Conservation (phyloP, 2,797 vertebrate genomes). For the Aeoliscus strigatus region DNA sequence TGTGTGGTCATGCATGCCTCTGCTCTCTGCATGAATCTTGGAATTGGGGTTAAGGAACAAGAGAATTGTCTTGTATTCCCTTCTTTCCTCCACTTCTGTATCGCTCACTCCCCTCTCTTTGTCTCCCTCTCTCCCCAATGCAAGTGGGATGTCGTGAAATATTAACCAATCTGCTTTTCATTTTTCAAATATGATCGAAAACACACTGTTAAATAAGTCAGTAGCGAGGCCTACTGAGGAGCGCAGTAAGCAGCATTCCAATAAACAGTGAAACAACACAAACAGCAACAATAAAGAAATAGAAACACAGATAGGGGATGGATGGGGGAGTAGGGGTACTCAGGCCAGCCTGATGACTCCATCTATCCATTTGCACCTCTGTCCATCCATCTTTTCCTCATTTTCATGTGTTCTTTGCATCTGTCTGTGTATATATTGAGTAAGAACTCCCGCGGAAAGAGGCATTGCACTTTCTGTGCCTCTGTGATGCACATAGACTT, state of each 20-base stretch:
- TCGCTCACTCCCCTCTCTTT: constrained; percentile 14
- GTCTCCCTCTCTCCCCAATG: constrained; percentile 20
- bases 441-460: constrained; percentile 80
- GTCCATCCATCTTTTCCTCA: neutral
- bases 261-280: constrained; percentile 62
- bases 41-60: constrained; percentile 73
- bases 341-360: neutral
- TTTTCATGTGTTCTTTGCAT: neutral
- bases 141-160: constrained; percentile 70
- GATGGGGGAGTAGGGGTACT: neutral
- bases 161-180: constrained; percentile 74
- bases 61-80: constrained; percentile 68
- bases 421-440: constrained; percentile 43
- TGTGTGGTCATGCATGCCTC: constrained; percentile 44
- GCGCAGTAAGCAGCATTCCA: constrained; percentile 36
- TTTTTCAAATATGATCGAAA: constrained; percentile 74
- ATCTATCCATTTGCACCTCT: too few relatives aligned
- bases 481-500: too few relatives aligned
- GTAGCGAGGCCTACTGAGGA: constrained; percentile 74
- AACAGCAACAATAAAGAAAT: constrained; percentile 49
- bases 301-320: constrained; percentile 6
- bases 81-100: constrained; percentile 33
- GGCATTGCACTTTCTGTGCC: constrained; percentile 67
- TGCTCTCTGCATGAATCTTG: constrained; percentile 58
- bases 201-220: constrained; percentile 76